A percentile compares a stretch with the other conserved stretches of the same genome.
phyloP scores from a whole-genome alignment of 1,140 invertebrate genomes.

The Drosophila kepulauana region DNA sequence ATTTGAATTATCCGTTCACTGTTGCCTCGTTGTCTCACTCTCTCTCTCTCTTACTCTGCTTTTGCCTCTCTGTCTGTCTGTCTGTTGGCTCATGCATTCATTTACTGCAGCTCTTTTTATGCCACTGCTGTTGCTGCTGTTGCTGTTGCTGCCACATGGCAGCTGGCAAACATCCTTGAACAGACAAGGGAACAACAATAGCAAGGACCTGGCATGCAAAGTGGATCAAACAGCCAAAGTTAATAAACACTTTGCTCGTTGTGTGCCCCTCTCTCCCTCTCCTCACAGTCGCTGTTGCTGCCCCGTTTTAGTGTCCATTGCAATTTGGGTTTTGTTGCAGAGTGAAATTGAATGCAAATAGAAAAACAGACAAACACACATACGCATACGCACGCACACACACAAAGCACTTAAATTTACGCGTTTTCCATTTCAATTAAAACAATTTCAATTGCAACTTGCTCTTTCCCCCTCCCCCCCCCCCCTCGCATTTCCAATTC shows the following conservation, averaged over 20 bases:
- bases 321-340: constrained; percentile 77
- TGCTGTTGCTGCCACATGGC: constrained; percentile 43
- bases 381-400: constrained; percentile 34
- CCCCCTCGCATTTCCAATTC: too few species aligned
- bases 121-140: constrained; percentile 24
- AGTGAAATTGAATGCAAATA: constrained; percentile 82
- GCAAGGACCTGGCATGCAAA: constrained; percentile 59
- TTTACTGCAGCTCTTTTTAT: constrained; percentile 52
- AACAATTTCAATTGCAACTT: constrained; percentile 60
- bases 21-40: constrained; percentile 13
- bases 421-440: constrained; percentile 82
- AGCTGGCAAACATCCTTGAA: constrained; percentile 68
- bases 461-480: too few species aligned
- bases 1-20: constrained; percentile 76
- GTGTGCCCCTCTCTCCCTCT: background rate
- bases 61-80: background rate
- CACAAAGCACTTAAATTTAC: constrained; percentile 76
- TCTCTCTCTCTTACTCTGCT: background rate
- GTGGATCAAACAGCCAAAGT: constrained; percentile 82
- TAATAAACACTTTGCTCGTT: constrained; percentile 76
- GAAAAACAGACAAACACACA: constrained; percentile 62
- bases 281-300: background rate
- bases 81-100: constrained; percentile 45
- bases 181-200: constrained; percentile 31
- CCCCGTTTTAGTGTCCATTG: constrained; percentile 69